Evolutionary conservation across 2,113 vertebrate species (phyloP).

Genomic region (Atrichornis clamosus): DNA sequence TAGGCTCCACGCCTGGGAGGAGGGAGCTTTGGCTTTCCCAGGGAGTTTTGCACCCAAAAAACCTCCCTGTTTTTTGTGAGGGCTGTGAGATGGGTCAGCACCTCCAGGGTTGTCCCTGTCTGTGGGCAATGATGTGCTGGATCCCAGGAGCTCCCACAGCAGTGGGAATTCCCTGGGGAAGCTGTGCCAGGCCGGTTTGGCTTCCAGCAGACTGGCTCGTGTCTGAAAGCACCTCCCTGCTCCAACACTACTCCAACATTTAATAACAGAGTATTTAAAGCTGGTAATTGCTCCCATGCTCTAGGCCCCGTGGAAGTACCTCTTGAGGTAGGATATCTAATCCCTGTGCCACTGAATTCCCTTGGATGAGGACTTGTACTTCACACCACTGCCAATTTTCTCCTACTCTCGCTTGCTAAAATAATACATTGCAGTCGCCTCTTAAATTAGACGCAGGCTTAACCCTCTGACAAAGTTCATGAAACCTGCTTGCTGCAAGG

Average conservation of each 20-base stretch:
- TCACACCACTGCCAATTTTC: not conserved
- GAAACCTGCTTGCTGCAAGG: not conserved
- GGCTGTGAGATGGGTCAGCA: not conserved
- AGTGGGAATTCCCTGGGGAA: not conserved
- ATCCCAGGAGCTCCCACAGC: not conserved
- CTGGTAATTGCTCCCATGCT: not conserved
- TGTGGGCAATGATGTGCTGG: fast-evolving
- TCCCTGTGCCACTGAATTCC: not conserved
- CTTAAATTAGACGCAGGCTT: not conserved
- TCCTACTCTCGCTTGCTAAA: not conserved
- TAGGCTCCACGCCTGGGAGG: fast-evolving
- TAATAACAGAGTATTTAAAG: not conserved
- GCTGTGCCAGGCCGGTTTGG: not conserved
- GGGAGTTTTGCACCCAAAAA: not conserved
- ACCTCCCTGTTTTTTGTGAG: fast-evolving
- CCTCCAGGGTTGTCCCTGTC: not conserved
- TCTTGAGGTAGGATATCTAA: not conserved
- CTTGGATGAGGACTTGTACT: not conserved
- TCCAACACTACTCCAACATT: not conserved
- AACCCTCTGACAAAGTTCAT: not conserved
- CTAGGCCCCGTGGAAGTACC: not conserved
- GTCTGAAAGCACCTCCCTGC: not conserved
- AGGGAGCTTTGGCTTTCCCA: not conserved
- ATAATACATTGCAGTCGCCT: not conserved
- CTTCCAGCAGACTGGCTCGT: fast-evolving